Evolutionary conservation across 2,797 vertebrate species (phyloP).

Genomic region (Florisuga fusca): DNA sequence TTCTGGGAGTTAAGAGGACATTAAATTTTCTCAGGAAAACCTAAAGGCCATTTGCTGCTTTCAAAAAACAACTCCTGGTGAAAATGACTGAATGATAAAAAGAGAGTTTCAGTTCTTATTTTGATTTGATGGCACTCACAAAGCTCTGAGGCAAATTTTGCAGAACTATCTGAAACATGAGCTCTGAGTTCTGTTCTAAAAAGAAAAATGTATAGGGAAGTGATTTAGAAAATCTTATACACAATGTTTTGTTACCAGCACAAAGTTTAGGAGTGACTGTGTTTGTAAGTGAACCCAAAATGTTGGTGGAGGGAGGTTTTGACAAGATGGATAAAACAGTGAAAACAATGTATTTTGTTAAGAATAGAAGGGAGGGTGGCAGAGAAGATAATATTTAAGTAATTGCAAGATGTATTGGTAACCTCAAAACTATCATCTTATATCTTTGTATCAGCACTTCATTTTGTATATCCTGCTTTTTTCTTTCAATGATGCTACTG

Average conservation of each 20-base stretch:
- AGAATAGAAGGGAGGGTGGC: not conserved
- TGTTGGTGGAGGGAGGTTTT: not conserved
- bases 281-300: not conserved
- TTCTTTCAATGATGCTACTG: not conserved
- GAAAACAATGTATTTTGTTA: not conserved
- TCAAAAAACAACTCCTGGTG: not conserved
- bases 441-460: not conserved
- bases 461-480: not conserved
- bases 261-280: not conserved
- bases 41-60: not conserved
- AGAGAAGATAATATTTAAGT: not conserved
- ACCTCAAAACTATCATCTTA: not conserved
- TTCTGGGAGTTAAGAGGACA: not conserved
- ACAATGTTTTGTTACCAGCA: not conserved
- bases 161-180: not conserved
- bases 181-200: not conserved
- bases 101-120: not conserved
- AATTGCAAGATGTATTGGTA: not conserved
- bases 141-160: not conserved
- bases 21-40: not conserved
- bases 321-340: not conserved
- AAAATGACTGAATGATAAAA: not conserved
- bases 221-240: not conserved
- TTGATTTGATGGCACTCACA: not conserved
- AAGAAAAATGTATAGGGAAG: not conserved